These are phyloP conservation scores for Phyllostomus hastatus DNA, from an alignment of 2,113 vertebrate species.

Conservation along the genomic window DNA sequence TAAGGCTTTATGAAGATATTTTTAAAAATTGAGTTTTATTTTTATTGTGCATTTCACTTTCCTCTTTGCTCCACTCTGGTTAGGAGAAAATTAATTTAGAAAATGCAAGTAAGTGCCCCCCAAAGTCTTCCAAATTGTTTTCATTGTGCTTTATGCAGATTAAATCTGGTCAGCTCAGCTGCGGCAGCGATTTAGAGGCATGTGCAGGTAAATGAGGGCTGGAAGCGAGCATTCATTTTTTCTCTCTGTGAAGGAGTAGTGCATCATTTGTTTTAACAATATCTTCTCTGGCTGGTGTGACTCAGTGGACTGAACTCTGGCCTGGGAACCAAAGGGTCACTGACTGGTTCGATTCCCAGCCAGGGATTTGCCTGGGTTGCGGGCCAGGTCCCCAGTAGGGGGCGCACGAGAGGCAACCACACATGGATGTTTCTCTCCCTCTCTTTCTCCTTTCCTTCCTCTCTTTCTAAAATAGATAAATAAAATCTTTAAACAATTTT, in stretches of 20 bases:
- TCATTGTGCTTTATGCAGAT: constrained; percentile 49
- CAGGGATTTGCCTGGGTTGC: no score
- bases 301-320: no score
- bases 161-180: constrained; percentile 47
- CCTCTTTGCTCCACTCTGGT: constrained; percentile 46
- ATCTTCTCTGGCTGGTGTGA: no score
- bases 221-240: not conserved
- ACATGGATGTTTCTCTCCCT: no score
- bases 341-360: no score
- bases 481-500: no score
- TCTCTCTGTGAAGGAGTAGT: not conserved
- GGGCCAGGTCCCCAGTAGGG: no score
- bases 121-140: constrained; percentile 61
- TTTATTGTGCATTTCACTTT: constrained; percentile 65
- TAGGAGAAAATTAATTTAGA: constrained; percentile 75
- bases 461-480: no score
- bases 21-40: constrained; percentile 60
- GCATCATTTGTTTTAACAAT: not conserved
- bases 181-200: not conserved
- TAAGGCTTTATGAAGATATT: constrained; percentile 67
- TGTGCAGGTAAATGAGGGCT: constrained; percentile 29
- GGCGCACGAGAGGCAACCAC: no score
- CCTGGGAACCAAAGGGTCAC: no score
- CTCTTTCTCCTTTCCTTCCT: no score
- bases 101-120: constrained; percentile 72